Percentiles rank a stretch among this genome's conserved stretches.
Evolutionary conservation across 1,140 invertebrate genomes (phyloP).

Genomic region (Tetramorium simillimum): DNA sequence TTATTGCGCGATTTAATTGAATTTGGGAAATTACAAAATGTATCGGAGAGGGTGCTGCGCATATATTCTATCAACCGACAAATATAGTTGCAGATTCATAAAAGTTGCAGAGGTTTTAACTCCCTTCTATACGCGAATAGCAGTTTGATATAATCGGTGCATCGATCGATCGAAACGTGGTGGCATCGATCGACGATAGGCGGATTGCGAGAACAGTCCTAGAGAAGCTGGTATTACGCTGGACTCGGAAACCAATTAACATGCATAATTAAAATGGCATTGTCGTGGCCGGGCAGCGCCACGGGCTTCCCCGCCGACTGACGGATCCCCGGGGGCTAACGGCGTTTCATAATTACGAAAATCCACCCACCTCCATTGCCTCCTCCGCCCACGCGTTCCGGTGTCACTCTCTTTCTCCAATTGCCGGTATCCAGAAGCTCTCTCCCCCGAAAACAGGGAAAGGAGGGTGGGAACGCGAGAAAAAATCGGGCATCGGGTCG

Average conservation of each 20-base stretch:
- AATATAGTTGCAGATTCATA: slow-evolving; percentile 44
- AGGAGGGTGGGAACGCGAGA: slow-evolving; percentile 15
- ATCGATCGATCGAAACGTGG: slow-evolving; percentile 62
- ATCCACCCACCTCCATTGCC: slow-evolving; percentile 67
- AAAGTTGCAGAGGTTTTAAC: slow-evolving; percentile 51
- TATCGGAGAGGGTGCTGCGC: background rate
- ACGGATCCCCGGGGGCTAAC: slow-evolving; percentile 79
- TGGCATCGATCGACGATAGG: slow-evolving; percentile 63
- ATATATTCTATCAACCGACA: background rate
- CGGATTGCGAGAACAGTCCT: slow-evolving; percentile 71
- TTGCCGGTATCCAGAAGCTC: slow-evolving; percentile 43
- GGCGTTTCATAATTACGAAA: slow-evolving; percentile 81
- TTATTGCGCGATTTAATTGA: background rate
- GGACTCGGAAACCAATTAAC: slow-evolving; percentile 84
- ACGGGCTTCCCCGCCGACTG: slow-evolving; percentile 75
- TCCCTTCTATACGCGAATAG: slow-evolving; percentile 12
- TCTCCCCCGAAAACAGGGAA: slow-evolving; percentile 46
- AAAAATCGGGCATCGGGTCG: slow-evolving; percentile 76
- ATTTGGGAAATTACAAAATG: slow-evolving; percentile 2
- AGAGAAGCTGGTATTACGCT: slow-evolving; percentile 77
- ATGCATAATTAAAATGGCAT: slow-evolving; percentile 85
- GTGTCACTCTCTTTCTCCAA: slow-evolving; percentile 66
- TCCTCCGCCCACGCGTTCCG: slow-evolving; percentile 22
- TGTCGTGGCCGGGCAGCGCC: slow-evolving; percentile 77
- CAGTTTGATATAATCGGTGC: slow-evolving; percentile 47